Base-by-base conservation (phyloP, 2,113 vertebrate genomes). In the Lasiurus cinereus region DNA sequence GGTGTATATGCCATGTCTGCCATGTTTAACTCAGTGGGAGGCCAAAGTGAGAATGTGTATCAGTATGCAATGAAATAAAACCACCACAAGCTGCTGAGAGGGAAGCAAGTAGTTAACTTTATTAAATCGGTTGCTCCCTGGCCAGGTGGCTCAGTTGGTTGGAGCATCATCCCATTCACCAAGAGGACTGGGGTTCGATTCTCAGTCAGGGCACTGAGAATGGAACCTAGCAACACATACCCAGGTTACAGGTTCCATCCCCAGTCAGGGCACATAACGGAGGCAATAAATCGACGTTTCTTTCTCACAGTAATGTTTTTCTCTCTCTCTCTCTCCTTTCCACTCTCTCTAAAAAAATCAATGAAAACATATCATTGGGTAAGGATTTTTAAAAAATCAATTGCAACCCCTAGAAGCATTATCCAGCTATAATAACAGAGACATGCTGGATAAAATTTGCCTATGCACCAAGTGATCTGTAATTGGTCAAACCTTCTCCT, bases 111-210 rank as follows among this genome's bases (percentile, higher is more conserved):
- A 24, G 27, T 77, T 83, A 94, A 89, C 33, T 80, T 87, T 76
- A 89, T 89, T 76, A 94, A 94, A 69, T 77, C 27, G 43, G 22
- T 36, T 90, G 24, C 11, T 15, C 66, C 66, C 66, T 67, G 31
- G 31, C 31, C 66, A 18, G 66, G 15, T 33, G 66, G 66, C 66
- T 67, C 66, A 33, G 31, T n/a, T 31, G 64, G 31, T 15, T 67
- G 31, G 66, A n/a, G 31, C 11, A 31, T 66, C 14, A 15, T 6
- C 64, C 64, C 29, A 14, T 64, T 29, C 64, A 31, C 29, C 64
- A 66, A 66, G 13, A 66, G 29, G 5, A 31, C 31, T 14, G 24
- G 5, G 64, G 29, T n/a, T 66, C 2, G 64, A 66, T 66, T 66
- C 64, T 31, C 64, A n/a, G 64, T 7, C 64, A 66, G 29, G 64